Conservation (phyloP, 2,888 invertebrate genomes). For the Saturnia pavonia region DNA sequence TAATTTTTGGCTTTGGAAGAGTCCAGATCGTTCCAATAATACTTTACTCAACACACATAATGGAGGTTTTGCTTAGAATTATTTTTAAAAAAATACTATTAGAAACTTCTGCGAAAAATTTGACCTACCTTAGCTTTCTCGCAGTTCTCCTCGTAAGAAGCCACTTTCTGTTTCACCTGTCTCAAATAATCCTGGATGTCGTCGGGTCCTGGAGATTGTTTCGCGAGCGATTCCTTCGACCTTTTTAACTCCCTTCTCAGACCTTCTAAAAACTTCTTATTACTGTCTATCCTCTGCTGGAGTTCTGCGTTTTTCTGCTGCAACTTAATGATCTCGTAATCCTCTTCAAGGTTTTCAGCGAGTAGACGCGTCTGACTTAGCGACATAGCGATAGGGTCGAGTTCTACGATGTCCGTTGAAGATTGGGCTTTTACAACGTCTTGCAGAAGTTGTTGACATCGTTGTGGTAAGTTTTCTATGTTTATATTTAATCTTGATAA, state of each 20-base stretch:
- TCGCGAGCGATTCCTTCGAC: slow-evolving; percentile 50
- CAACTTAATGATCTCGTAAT: slow-evolving; percentile 64
- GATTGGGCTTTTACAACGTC: slow-evolving; percentile 46
- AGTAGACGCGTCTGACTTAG: slow-evolving; percentile 51
- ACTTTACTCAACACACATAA: not conserved
- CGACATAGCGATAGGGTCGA: slow-evolving; percentile 59
- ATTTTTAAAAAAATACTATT: not conserved
- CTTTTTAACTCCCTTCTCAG: slow-evolving; percentile 55
- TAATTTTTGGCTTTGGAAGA: too few relatives aligned
- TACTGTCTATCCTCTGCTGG: slow-evolving; percentile 63
- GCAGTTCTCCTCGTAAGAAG: slow-evolving; percentile 66
- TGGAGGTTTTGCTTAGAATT: not conserved
- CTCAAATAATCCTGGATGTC: slow-evolving; percentile 63
- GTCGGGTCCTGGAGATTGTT: slow-evolving; percentile 58
- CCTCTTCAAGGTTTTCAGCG: slow-evolving; percentile 53
- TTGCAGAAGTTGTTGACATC: slow-evolving; percentile 55
- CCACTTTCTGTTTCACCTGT: slow-evolving; percentile 64
- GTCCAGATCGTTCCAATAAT: not conserved
- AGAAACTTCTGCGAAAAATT: not conserved
- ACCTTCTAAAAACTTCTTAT: slow-evolving; percentile 55
- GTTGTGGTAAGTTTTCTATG: slow-evolving; percentile 60
- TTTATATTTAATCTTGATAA: slow-evolving; percentile 58
- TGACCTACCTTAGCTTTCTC: slow-evolving; percentile 60
- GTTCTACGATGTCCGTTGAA: slow-evolving; percentile 42
- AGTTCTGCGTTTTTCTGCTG: slow-evolving; percentile 61